A percentile compares a stretch with the other conserved stretches of the same genome.
phyloP scores from a whole-genome alignment of 2,113 vertebrate genomes.

The Gnathonemus longibarbis region DNA sequence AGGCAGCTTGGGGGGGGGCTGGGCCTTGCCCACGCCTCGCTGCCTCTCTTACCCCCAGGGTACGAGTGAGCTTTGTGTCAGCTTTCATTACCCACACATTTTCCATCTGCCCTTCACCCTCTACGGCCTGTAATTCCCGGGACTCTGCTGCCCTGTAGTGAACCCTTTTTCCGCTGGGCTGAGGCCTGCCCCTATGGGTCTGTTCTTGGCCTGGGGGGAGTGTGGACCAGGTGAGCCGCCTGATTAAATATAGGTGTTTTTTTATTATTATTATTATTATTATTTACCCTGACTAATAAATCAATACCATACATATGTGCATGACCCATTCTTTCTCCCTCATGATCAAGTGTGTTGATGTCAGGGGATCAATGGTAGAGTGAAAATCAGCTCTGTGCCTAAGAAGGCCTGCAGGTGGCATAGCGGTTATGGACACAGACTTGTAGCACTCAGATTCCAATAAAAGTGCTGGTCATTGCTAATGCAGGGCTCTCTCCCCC shows the following conservation, averaged over 20 bases:
- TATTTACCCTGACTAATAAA: background rate
- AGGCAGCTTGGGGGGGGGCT: background rate
- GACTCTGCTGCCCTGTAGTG: background rate
- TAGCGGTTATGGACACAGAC: background rate
- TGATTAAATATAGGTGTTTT: background rate
- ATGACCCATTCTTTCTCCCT: background rate
- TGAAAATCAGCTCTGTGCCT: background rate
- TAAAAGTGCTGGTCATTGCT: background rate
- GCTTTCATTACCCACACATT: slow-evolving; percentile 20
- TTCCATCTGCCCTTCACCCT: slow-evolving; percentile 1
- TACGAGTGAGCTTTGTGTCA: background rate
- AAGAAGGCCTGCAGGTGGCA: background rate
- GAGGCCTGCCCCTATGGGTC: background rate
- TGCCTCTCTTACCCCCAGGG: background rate
- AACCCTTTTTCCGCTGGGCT: background rate
- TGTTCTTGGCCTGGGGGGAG: background rate
- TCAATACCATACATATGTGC: background rate
- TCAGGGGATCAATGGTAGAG: background rate
- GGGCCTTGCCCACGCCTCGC: background rate
- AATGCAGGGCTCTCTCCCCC: background rate
- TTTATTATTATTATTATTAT: too few species aligned
- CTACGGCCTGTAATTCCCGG: background rate
- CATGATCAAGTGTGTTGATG: background rate
- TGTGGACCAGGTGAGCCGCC: background rate
- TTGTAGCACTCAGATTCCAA: background rate